Percentiles rank a stretch among this genome's conserved stretches.
Conservation (phyloP, 2,113 vertebrate species). For the Podarcis raffonei region DNA sequence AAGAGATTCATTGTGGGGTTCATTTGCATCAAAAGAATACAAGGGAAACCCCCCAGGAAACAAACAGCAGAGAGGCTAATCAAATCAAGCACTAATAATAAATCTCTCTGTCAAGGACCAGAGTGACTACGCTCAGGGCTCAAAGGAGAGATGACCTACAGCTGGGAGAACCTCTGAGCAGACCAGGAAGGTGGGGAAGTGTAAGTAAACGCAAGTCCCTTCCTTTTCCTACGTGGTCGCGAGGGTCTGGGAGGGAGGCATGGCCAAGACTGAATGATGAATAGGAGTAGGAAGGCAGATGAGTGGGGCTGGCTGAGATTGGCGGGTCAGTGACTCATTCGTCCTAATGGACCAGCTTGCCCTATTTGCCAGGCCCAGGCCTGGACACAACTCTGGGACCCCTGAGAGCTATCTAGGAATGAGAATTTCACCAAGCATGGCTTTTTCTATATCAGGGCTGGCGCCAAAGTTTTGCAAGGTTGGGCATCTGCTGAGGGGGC, state of each 20-base stretch:
- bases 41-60: constrained; percentile 19
- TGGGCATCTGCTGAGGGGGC: too few relatives aligned
- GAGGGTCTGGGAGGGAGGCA: too few relatives aligned
- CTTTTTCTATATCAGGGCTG: background rate
- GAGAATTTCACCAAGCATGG: background rate
- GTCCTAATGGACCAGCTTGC: too few relatives aligned
- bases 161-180: background rate
- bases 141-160: background rate
- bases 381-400: background rate
- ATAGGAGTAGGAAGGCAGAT: too few relatives aligned
- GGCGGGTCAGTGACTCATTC: too few relatives aligned
- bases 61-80: background rate
- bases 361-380: background rate
- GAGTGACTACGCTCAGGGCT: background rate
- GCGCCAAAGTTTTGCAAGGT: too few relatives aligned
- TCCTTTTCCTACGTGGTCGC: background rate
- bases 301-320: too few relatives aligned
- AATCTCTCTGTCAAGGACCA: background rate
- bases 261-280: background rate
- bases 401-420: too few relatives aligned
- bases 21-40: constrained; percentile 5
- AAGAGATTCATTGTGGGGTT: background rate
- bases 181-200: background rate
- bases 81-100: constrained; percentile 22
- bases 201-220: background rate